Evolutionary conservation across 2,888 invertebrate species (phyloP).

Genomic region (Nesidiocoris tenuis): DNA sequence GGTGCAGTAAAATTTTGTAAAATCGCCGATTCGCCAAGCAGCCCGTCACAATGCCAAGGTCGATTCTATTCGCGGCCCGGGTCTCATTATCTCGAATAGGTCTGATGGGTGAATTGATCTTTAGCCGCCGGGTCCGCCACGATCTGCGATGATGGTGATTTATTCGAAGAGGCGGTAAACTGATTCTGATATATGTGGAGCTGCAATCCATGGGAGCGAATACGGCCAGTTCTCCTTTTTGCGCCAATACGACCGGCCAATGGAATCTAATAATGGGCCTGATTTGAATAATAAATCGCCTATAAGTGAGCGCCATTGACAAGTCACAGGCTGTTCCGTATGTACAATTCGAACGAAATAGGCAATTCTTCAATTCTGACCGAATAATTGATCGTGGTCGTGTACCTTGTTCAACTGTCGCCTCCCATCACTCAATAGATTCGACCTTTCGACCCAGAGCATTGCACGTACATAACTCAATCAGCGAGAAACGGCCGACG

Average conservation of each 20-base stretch:
- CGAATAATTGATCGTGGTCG: background rate
- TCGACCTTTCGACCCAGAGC: background rate
- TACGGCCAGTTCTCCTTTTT: background rate
- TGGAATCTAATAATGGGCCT: background rate
- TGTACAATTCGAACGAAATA: too few relatives aligned
- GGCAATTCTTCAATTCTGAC: background rate
- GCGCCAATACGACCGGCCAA: too few relatives aligned
- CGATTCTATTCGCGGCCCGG: too few relatives aligned
- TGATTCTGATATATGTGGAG: too few relatives aligned
- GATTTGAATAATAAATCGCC: background rate
- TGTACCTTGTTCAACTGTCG: background rate
- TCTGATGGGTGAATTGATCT: too few relatives aligned
- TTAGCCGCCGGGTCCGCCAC: background rate
- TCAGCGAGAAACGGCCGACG: background rate
- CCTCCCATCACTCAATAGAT: background rate
- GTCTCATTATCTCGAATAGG: too few relatives aligned
- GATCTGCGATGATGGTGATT: too few relatives aligned
- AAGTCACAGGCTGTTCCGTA: background rate
- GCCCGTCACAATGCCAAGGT: too few relatives aligned
- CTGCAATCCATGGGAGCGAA: background rate
- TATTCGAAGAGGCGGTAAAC: background rate
- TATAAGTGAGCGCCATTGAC: background rate
- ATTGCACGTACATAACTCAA: background rate
- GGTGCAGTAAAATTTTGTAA: too few relatives aligned
- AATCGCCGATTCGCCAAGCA: too few relatives aligned